Evolutionary conservation across 2,888 invertebrate species (phyloP), one percentile per base, ranked within the genome.

Genomic region (Cheiracanthium punctorium): DNA sequence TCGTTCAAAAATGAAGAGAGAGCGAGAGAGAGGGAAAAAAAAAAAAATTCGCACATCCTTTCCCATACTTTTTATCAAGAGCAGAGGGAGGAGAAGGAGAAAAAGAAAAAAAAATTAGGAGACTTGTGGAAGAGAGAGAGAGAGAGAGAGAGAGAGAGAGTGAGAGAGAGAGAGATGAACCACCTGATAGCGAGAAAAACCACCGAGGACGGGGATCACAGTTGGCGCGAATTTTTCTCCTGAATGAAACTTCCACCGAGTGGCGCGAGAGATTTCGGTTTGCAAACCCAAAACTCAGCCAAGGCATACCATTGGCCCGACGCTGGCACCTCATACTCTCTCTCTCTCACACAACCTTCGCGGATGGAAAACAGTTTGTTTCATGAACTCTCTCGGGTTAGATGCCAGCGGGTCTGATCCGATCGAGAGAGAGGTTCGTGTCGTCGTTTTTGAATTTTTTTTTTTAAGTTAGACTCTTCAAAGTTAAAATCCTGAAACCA

Each of bases 241-340:
- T 67, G 24, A 28, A 20, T 28, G 28, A 70, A n/a, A 10, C 71
- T 30, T 14, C 30, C 29, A 24, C n/a, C n/a, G n/a, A n/a, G n/a
- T n/a, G n/a, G n/a, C n/a, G 30, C 17, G 67, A 67, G n/a, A 30
- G 32, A 71, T n/a, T n/a, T n/a, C n/a, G 33, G 10, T 14, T 12
- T 48, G 80, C 52, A 81, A 81, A 65, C 80, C 80, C 52, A n/a
- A 24, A 33, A 32, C 17, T 8, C 43, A 2, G 24, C 73, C 30
- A 20, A 33, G 12, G 67, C 24, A 64, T 65, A 28, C 65, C 76
- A 82, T 82, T 82, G 82, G 82, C 65, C 24, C 71, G 48, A 29
- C 20, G 64, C 76, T 71, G 82, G 76, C 76, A 82, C 71, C 58
- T 24, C 20, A 58, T 58, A 58, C 4, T 58, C 1, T 17, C n/a